Percentiles rank a stretch among this genome's conserved stretches.
Conservation (phyloP, 2,797 vertebrate genomes). For the Mus caroli region DNA sequence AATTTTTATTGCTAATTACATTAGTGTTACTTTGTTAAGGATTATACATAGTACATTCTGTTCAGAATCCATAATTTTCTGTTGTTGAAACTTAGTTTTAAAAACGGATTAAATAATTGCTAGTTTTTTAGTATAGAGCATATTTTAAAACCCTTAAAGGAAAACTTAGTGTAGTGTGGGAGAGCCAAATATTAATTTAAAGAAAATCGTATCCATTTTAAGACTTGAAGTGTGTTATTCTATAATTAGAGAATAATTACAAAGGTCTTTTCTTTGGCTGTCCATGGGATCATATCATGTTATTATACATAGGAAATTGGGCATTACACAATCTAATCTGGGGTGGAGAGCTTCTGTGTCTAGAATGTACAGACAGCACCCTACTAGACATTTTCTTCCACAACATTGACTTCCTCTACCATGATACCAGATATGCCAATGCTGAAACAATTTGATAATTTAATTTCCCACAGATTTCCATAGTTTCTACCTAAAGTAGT, state of each 20-base stretch:
- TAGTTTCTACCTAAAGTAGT: neutral
- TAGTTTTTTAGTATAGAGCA: neutral
- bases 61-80: conserved; percentile 76
- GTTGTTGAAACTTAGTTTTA: conserved; percentile 62
- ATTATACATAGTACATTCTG: conserved; percentile 72
- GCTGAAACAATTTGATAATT: neutral
- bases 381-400: neutral
- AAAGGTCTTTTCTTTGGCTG: neutral
- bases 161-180: neutral
- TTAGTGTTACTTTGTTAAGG: conserved; percentile 76
- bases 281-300: neutral
- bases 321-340: neutral
- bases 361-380: neutral
- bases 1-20: conserved; percentile 79
- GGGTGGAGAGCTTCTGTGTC: neutral
- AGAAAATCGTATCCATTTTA: neutral
- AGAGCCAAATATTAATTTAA: neutral
- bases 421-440: neutral
- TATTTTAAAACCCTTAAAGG: conserved; percentile 16
- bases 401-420: neutral
- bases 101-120: conserved; percentile 69
- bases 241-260: neutral
- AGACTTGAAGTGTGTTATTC: neutral
- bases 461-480: neutral
- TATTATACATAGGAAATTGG: neutral